Base-by-base conservation (phyloP, 2,113 vertebrate species). In the Sinocyclocheilus maitianheensis region DNA sequence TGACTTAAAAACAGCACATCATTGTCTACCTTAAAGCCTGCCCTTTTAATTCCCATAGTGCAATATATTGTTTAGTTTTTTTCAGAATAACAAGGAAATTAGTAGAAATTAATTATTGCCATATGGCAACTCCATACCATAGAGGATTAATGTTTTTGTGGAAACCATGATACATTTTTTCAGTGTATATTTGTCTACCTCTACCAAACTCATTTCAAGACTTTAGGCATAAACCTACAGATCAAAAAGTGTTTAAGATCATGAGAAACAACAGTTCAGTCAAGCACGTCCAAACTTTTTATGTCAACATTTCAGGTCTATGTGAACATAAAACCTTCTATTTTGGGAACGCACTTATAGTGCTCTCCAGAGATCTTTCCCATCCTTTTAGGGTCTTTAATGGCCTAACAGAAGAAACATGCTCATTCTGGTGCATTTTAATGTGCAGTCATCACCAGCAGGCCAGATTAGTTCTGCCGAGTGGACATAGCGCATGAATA, bases 371-470 rank as follows among this genome's bases (percentile, higher is more conserved):
- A 78, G 7, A 63, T 84, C 71, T 62, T 76, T 46, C 13, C 40
- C n/a, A 58, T 60, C 30, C 48, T 55, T 53, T 51, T 26, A 72
- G 46, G 69, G 63, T 53, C 18, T n/a, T 69, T 53, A 37, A 71
- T 83, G 26, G 12, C 10, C n/a, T 8, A 72, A 72, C 81, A 69
- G 30, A 67, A 83, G 11, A 83, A 71, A 83, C 65, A 34, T 37
- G 48, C 51, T 84, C 43, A 53, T 53, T 83, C 55, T 55, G 51
- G 77, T 58, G 77, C 14, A 78, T 34, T 78, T 58, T 22, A 79
- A 79, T 77, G 76, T 55, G 48, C 13, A 77, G 76, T 55, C 76
- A 53, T 77, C 76, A 77, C 48, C 71, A 43, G 71, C 37, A 74
- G 46, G 74, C 74, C 43, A 24, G 46, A 63, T 65, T 46, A 43